Conservation (phyloP, 2,888 invertebrate genomes). For the Spialia ferax region DNA sequence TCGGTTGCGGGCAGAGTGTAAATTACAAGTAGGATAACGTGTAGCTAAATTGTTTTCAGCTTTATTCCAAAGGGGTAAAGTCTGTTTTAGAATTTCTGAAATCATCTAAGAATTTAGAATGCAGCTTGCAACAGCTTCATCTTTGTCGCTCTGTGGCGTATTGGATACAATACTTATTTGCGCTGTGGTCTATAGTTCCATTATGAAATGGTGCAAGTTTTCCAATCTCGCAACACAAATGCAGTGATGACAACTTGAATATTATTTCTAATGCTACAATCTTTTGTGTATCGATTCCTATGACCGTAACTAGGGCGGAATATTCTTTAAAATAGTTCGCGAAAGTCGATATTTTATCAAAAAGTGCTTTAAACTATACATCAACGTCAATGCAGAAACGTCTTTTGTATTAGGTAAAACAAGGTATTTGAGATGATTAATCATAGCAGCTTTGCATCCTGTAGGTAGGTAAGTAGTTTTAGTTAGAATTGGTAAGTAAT, state of each 20-base stretch:
- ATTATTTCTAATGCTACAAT: conserved; percentile 22
- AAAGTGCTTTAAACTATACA: conserved; percentile 42
- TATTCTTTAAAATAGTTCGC: neutral
- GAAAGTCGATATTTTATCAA: conserved; percentile 5
- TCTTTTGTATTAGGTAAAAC: conserved; percentile 47
- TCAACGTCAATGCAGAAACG: conserved; percentile 48
- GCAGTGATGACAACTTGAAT: conserved; percentile 11
- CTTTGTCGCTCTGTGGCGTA: conserved; percentile 31
- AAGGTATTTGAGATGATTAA: conserved; percentile 52
- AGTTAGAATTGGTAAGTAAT: too few species aligned
- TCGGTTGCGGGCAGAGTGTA: conserved; percentile 27
- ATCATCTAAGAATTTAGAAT: conserved; percentile 23
- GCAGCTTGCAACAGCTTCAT: conserved; percentile 30
- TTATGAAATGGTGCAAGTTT: conserved; percentile 33
- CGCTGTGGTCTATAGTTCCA: conserved; percentile 35
- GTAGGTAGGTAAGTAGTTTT: neutral
- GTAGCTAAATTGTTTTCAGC: neutral
- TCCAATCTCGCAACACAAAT: conserved; percentile 32
- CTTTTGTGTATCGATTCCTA: conserved; percentile 15
- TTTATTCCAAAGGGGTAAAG: neutral
- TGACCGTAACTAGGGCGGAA: neutral
- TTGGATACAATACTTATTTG: conserved; percentile 38
- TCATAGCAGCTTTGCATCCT: conserved; percentile 41
- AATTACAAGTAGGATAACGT: conserved; percentile 34
- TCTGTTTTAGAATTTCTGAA: conserved; percentile 8